phyloP scores from a whole-genome alignment of 2,888 invertebrate genomes.

The Eilema depressum region DNA sequence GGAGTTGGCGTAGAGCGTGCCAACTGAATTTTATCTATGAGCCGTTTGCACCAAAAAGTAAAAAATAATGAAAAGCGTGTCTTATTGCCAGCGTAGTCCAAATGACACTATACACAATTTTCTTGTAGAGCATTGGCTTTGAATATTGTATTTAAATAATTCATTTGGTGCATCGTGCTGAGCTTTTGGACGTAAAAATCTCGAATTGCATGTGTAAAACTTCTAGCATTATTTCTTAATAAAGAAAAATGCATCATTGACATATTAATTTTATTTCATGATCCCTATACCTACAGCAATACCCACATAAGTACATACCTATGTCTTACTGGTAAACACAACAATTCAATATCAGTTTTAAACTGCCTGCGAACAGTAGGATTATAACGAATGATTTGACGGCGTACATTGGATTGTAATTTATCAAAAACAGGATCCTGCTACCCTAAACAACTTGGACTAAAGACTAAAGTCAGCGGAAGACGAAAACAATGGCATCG shows the following conservation, averaged over 20 bases:
- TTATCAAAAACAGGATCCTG: no score
- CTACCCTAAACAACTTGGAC: no score
- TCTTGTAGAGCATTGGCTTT: conserved; percentile 41
- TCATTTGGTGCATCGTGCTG: conserved; percentile 60
- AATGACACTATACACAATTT: conserved; percentile 29
- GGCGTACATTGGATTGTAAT: not conserved
- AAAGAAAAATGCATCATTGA: conserved; percentile 73
- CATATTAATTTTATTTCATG: conserved; percentile 37
- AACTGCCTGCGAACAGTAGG: no score
- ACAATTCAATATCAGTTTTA: no score
- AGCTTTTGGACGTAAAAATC: conserved; percentile 65
- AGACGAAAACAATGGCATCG: no score
- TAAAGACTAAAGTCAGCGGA: no score
- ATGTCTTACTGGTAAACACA: not conserved
- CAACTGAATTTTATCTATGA: conserved; percentile 52
- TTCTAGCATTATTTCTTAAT: conserved; percentile 75
- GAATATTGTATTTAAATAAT: conserved; percentile 33
- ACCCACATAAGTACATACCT: not conserved
- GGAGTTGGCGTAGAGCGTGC: conserved; percentile 51
- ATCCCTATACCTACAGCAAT: not conserved
- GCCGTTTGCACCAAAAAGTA: conserved; percentile 58
- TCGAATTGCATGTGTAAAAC: conserved; percentile 72
- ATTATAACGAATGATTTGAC: no score
- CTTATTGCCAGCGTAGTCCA: conserved; percentile 26
- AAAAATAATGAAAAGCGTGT: conserved; percentile 25